Evolutionary conservation across 2,113 vertebrate species (phyloP).

Genomic region (Rhinichthys klamathensis): DNA sequence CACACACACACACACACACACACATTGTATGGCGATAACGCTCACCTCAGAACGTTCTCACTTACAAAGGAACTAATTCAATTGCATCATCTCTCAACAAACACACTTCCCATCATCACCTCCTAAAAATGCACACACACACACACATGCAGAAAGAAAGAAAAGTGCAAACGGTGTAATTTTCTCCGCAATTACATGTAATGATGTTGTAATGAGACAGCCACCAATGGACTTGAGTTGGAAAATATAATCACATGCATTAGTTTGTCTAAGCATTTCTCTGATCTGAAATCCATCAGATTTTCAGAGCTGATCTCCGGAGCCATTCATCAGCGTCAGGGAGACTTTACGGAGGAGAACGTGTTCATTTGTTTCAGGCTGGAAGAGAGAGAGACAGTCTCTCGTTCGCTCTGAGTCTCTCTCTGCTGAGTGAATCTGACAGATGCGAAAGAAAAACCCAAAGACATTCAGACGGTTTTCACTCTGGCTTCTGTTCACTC

Average conservation of each 20-base stretch:
- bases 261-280: constrained; percentile 99
- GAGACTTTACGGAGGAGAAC: constrained; percentile 85
- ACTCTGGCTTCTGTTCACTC: constrained; percentile 39
- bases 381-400: constrained; percentile 79
- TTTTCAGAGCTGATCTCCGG: constrained; percentile 97
- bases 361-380: constrained; percentile 83
- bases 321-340: constrained; percentile 98
- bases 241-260: constrained; percentile 99
- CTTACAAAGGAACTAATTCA: constrained; percentile 84
- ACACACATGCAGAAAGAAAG: constrained; percentile 57
- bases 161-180: constrained; percentile 88
- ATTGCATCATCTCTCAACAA: constrained; percentile 88
- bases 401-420: constrained; percentile 74
- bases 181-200: constrained; percentile 91
- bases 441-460: constrained; percentile 74
- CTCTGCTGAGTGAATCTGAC: constrained; percentile 76
- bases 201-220: constrained; percentile 99
- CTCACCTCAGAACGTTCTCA: not conserved
- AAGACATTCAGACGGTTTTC: constrained; percentile 36
- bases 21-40: not conserved
- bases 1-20: not conserved
- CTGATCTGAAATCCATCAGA: constrained; percentile 99
- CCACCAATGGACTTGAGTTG: constrained; percentile 95
- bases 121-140: constrained; percentile 51
- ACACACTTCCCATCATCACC: constrained; percentile 91